Percentiles rank a stretch among this genome's conserved stretches.
These are phyloP conservation scores for Gnathonemus echidnorhynchus DNA, from an alignment of 2,113 vertebrate species.

Conservation along the genomic window DNA sequence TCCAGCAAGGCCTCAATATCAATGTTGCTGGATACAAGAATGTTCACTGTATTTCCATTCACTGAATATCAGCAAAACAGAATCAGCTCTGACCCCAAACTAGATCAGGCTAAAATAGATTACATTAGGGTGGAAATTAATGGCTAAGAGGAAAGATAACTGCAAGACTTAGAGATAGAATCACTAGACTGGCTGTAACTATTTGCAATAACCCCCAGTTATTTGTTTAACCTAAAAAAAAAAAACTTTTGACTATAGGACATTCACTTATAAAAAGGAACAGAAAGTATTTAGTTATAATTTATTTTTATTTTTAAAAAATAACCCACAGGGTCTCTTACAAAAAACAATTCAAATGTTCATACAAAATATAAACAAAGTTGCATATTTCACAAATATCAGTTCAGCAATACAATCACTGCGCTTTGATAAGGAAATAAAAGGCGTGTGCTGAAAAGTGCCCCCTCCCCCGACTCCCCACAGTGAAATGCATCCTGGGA, in stretches of 20 bases:
- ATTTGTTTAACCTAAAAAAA: neutral
- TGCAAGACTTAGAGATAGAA: neutral
- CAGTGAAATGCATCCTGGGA: conserved; percentile 37
- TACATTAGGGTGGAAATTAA: neutral
- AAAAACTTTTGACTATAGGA: neutral
- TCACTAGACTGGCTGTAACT: neutral
- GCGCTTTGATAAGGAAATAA: conserved; percentile 22
- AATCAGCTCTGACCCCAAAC: neutral
- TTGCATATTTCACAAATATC: conserved; percentile 40
- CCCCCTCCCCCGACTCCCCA: neutral
- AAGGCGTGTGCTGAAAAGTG: neutral
- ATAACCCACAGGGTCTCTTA: conserved; percentile 57
- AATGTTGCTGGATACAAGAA: neutral
- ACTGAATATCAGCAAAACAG: neutral
- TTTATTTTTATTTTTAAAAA: conserved; percentile 43
- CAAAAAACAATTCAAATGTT: conserved; percentile 39
- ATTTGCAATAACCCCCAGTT: neutral
- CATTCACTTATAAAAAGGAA: neutral
- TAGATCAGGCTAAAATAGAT: neutral
- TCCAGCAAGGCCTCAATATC: neutral
- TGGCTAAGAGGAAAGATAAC: neutral
- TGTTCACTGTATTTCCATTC: neutral
- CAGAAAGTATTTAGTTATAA: conserved; percentile 4
- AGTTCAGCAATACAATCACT: conserved; percentile 32
- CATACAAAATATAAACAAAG: conserved; percentile 33